Evolutionary conservation across 2,888 invertebrate genomes (phyloP).

Genomic region (Steinernema scapterisci): DNA sequence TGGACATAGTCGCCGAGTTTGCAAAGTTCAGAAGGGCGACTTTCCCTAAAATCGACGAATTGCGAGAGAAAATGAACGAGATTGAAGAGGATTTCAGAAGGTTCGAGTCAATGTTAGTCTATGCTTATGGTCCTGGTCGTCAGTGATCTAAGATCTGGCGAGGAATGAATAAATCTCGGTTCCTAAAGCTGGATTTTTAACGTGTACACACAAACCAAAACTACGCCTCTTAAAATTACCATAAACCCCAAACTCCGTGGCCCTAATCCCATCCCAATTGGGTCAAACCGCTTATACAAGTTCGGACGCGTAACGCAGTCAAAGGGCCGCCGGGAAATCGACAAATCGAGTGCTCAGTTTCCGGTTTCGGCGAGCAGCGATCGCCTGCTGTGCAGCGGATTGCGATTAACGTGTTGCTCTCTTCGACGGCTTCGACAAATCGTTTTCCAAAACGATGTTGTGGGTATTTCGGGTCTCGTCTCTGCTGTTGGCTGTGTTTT

Average conservation of each 20-base stretch:
- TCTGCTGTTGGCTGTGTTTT: background rate
- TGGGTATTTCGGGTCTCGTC: background rate
- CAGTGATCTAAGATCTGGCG: no score
- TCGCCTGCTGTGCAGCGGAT: background rate
- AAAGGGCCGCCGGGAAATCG: slow-evolving; percentile 3
- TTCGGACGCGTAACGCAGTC: background rate
- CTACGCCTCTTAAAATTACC: background rate
- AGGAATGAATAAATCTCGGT: no score
- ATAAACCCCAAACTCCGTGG: background rate
- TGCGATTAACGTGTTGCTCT: slow-evolving; percentile 1
- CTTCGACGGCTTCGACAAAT: background rate
- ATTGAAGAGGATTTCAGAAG: no score
- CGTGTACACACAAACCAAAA: no score
- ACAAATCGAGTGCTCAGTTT: background rate
- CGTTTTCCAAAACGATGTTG: slow-evolving; percentile 24
- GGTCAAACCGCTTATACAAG: slow-evolving; percentile 12
- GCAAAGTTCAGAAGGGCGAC: no score
- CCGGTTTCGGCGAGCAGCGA: background rate
- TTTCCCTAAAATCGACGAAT: no score
- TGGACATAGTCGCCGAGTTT: no score
- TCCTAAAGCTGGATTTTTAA: no score
- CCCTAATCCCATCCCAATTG: background rate
- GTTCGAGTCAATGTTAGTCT: no score
- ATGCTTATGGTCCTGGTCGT: no score
- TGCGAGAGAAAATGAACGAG: no score